These are phyloP conservation scores for Morelia viridis DNA, from an alignment of 2,797 vertebrate species.

Conservation along the genomic window DNA sequence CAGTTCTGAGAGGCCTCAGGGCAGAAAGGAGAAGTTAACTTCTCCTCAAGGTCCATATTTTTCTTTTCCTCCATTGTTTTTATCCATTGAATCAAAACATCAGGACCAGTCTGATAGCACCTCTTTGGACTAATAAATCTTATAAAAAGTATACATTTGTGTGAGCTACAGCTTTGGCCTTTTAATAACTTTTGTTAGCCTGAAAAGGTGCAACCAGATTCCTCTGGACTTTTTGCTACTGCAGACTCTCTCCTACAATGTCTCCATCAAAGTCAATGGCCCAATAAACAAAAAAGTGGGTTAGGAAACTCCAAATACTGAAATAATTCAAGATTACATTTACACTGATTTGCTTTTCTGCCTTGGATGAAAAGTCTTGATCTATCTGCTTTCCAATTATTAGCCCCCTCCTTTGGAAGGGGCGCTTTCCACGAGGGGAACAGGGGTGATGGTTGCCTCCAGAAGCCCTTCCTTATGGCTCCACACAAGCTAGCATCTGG, in stretches of 20 bases:
- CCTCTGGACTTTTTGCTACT: not conserved
- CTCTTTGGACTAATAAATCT: not conserved
- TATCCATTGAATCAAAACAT: not conserved
- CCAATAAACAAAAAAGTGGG: not conserved
- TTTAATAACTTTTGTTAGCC: not conserved
- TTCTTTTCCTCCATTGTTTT: not conserved
- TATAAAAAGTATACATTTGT: not conserved
- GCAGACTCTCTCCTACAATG: not conserved
- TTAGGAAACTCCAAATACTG: not conserved
- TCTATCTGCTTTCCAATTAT: not conserved
- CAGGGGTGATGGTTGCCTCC: not conserved
- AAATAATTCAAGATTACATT: not conserved
- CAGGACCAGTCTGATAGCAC: not conserved
- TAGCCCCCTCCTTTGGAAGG: not conserved
- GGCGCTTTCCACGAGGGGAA: not conserved
- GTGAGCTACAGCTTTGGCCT: not conserved
- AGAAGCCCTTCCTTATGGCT: not conserved
- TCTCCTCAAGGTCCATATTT: not conserved
- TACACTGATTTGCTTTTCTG: not conserved
- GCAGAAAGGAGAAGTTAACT: not conserved
- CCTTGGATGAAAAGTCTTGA: not conserved
- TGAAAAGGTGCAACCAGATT: not conserved
- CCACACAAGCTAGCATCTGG: not conserved
- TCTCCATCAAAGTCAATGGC: not conserved
- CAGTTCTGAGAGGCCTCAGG: not conserved